Percentiles rank a stretch among this genome's conserved stretches.
Conservation (phyloP, 2,113 vertebrate genomes). For the Xyrauchen texanus region DNA sequence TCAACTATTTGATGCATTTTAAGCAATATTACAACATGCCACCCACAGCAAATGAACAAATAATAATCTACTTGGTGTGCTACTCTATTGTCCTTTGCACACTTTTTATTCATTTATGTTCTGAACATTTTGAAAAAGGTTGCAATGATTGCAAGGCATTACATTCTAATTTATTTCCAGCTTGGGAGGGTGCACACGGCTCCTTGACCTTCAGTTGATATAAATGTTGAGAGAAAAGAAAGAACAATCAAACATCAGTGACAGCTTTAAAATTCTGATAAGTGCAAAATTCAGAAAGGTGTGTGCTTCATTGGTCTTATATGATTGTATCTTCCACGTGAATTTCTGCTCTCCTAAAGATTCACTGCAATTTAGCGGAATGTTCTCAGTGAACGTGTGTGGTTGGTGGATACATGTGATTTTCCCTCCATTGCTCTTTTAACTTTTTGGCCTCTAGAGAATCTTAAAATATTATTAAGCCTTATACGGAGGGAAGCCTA, state of each 20-base stretch:
- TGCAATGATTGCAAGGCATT: neutral
- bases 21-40: too few species aligned
- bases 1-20: too few species aligned
- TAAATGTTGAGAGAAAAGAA: slow-evolving; percentile 40
- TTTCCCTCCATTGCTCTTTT: slow-evolving; percentile 75
- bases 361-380: slow-evolving; percentile 84
- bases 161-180: slow-evolving; percentile 22
- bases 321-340: slow-evolving; percentile 79
- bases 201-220: slow-evolving; percentile 47
- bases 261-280: slow-evolving; percentile 64
- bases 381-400: slow-evolving; percentile 80
- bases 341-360: slow-evolving; percentile 82
- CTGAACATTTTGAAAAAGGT: too few species aligned
- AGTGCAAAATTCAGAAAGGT: slow-evolving; percentile 58
- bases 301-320: slow-evolving; percentile 62
- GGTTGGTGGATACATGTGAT: slow-evolving; percentile 75
- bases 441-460: slow-evolving; percentile 79
- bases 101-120: too few species aligned
- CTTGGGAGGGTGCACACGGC: slow-evolving; percentile 27
- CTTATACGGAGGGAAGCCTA: slow-evolving; percentile 64
- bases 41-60: too few species aligned
- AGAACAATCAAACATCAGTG: slow-evolving; percentile 52
- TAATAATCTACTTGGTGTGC: too few species aligned
- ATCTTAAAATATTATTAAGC: slow-evolving; percentile 81
- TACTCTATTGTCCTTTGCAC: too few species aligned